Percentiles rank a stretch among this genome's conserved stretches.
Evolutionary conservation across 2,113 vertebrate species (phyloP).

Genomic region (Sus scrofa): T2T-Sscrofa CM000830.6:116189501-116190000

Average conservation of each 20-base stretch:
- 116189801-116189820: background rate
- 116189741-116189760: background rate
- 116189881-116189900: conserved; percentile 12
- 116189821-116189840: background rate
- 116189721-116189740: conserved; percentile 30
- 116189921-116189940: conserved; percentile 25
- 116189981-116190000: conserved; percentile 48
- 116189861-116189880: conserved; percentile 51
- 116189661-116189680: conserved; percentile 48
- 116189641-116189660: background rate
- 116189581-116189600: background rate
- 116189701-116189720: conserved; percentile 41
- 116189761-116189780: conserved; percentile 22
- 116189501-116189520: conserved; percentile 47
- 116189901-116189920: conserved; percentile 44
- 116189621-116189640: conserved; percentile 7
- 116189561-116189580: conserved; percentile 46
- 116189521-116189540: conserved; percentile 43
- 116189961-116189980: conserved; percentile 49
- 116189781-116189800: background rate
- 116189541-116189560: conserved; percentile 56
- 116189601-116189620: conserved; percentile 21
- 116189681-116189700: conserved; percentile 39
- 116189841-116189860: conserved; percentile 39
- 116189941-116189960: conserved; percentile 48